These are phyloP conservation scores for Agrilus biguttatus DNA, from an alignment of 2,888 invertebrate species.

Conservation along the genomic window DNA sequence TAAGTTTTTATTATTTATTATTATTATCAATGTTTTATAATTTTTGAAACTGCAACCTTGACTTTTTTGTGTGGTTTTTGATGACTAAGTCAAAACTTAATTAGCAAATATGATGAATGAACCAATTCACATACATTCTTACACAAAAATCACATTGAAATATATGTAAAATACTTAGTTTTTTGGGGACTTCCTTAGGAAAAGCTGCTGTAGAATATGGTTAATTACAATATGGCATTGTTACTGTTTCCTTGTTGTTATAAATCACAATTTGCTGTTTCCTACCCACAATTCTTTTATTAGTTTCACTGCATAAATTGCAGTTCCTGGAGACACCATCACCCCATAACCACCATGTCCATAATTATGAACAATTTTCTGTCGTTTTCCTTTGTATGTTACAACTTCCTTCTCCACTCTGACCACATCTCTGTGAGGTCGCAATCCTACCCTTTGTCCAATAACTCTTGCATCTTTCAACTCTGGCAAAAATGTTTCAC, in stretches of 20 bases:
- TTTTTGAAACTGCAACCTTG: no score
- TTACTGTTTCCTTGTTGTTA: not conserved
- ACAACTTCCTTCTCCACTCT: constrained; percentile 53
- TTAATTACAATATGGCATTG: no score
- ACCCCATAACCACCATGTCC: constrained; percentile 93
- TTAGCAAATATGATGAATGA: no score
- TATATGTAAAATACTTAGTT: no score
- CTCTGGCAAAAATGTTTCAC: constrained; percentile 59
- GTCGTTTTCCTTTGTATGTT: constrained; percentile 27
- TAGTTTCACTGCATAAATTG: constrained; percentile 56
- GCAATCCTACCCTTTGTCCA: constrained; percentile 57
- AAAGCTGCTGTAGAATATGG: no score
- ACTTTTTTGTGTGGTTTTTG: no score
- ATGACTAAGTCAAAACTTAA: no score
- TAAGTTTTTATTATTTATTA: no score
- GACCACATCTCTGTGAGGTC: constrained; percentile 64
- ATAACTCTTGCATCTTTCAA: constrained; percentile 43
- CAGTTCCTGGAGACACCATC: constrained; percentile 78
- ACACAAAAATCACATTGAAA: no score
- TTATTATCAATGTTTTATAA: no score
- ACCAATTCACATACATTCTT: no score
- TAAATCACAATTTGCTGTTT: constrained; percentile 22
- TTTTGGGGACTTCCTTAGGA: no score
- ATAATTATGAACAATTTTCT: constrained; percentile 78
- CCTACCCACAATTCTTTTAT: constrained; percentile 39